phyloP scores from a whole-genome alignment of 2,797 vertebrate genomes.

The Clamator glandarius region DNA sequence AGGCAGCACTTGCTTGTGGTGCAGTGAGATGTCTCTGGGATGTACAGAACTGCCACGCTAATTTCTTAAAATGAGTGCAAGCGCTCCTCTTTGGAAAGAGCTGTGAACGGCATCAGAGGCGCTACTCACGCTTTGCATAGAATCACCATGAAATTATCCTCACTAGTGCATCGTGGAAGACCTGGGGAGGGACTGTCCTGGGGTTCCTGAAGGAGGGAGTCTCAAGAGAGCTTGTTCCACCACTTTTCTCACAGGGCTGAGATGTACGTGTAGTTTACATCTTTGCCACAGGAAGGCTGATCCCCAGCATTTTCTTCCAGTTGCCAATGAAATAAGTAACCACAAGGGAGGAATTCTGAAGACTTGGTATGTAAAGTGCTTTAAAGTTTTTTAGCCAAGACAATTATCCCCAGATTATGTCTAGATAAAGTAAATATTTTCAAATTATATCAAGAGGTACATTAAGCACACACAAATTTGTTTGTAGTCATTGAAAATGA shows the following conservation, averaged over 20 bases:
- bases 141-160: neutral
- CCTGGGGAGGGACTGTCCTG: neutral
- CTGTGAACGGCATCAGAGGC: neutral
- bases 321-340: neutral
- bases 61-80: neutral
- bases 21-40: neutral
- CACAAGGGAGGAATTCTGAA: too few relatives aligned
- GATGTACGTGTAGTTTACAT: neutral
- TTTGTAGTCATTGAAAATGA: neutral
- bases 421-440: neutral
- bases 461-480: neutral
- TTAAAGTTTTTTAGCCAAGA: neutral
- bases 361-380: too few relatives aligned
- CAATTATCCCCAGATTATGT: rapidly evolving
- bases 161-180: neutral
- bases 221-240: neutral
- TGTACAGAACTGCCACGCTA: neutral
- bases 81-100: neutral
- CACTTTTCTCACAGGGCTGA: neutral
- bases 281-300: neutral
- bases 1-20: neutral
- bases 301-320: neutral
- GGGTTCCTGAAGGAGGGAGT: neutral
- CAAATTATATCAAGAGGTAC: neutral
- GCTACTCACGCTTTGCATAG: rapidly evolving